phyloP scores from a whole-genome alignment of 1,140 invertebrate genomes.

The Brachionus asplanchnoidis region DNA sequence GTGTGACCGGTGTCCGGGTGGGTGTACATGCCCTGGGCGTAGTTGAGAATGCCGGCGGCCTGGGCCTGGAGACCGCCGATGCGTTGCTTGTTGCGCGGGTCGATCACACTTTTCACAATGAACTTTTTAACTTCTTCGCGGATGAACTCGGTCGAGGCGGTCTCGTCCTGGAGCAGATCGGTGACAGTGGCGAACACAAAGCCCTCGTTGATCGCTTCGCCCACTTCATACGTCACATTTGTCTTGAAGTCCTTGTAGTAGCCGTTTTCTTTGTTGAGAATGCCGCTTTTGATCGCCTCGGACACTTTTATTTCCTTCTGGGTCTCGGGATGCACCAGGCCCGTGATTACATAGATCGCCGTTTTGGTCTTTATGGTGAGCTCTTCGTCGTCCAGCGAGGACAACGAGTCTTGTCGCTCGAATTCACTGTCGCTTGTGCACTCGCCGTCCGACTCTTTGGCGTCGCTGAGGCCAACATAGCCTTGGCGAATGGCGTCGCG shows the following conservation, averaged over 20 bases:
- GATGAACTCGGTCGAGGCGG: constrained; percentile 13
- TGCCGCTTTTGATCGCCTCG: constrained; percentile 38
- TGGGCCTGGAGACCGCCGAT: constrained; percentile 41
- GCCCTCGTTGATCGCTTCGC: constrained; percentile 42
- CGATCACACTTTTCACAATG: constrained; percentile 41
- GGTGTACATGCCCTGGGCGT: constrained; percentile 41
- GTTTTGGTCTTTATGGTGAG: constrained; percentile 42
- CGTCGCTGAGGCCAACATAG: not conserved
- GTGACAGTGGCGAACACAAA: constrained; percentile 37
- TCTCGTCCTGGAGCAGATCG: constrained; percentile 12
- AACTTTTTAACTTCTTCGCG: constrained; percentile 17
- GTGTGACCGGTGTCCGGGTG: not conserved
- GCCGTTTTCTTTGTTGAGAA: constrained; percentile 39
- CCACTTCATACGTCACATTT: constrained; percentile 25
- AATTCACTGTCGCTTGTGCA: not conserved
- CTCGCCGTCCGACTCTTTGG: not conserved
- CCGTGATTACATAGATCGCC: constrained; percentile 41
- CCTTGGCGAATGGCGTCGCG: not conserved
- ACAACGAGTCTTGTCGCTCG: constrained; percentile 9
- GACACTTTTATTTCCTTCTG: constrained; percentile 42
- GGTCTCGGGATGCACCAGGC: constrained; percentile 31
- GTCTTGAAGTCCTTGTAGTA: constrained; percentile 38
- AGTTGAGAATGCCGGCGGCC: constrained; percentile 37
- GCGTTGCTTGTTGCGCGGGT: not conserved
- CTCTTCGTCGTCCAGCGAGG: constrained; percentile 40